These are phyloP conservation scores for Tachycineta bicolor DNA, from an alignment of 2,113 vertebrate genomes.

Conservation along the genomic window DNA sequence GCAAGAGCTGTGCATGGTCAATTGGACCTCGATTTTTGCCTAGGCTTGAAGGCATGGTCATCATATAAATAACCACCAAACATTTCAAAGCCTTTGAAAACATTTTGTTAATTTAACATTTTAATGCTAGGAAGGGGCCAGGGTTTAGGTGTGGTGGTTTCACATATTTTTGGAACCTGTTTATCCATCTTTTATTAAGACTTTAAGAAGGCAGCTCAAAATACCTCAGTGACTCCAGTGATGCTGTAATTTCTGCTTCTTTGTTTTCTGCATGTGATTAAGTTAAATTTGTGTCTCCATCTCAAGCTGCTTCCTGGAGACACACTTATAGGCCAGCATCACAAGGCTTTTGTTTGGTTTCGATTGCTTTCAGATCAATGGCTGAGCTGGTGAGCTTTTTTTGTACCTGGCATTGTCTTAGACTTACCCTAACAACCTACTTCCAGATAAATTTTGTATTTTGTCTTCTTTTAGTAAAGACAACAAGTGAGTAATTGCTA, in stretches of 20 bases:
- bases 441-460: background rate
- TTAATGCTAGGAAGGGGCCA: slow-evolving; percentile 42
- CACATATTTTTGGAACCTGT: slow-evolving; percentile 66
- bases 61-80: background rate
- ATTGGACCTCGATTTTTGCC: background rate
- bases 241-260: slow-evolving; percentile 49
- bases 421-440: background rate
- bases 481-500: background rate
- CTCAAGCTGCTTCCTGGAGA: background rate
- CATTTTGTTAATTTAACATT: background rate
- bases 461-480: background rate
- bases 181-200: slow-evolving; percentile 62
- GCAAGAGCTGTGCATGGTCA: background rate
- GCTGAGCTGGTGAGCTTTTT: background rate
- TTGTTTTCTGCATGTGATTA: slow-evolving; percentile 45
- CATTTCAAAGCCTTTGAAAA: slow-evolving; percentile 39
- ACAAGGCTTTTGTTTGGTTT: background rate
- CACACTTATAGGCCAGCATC: background rate
- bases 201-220: slow-evolving; percentile 40
- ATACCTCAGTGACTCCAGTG: slow-evolving; percentile 28
- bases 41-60: background rate
- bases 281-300: slow-evolving; percentile 15
- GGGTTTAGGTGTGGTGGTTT: slow-evolving; percentile 65
- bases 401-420: background rate
- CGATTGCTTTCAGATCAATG: background rate